Percentiles rank a stretch among this genome's conserved stretches.
These are phyloP conservation scores for Platyscapa corneri DNA, from an alignment of 1,140 invertebrate species.

Conservation along the genomic window DNA sequence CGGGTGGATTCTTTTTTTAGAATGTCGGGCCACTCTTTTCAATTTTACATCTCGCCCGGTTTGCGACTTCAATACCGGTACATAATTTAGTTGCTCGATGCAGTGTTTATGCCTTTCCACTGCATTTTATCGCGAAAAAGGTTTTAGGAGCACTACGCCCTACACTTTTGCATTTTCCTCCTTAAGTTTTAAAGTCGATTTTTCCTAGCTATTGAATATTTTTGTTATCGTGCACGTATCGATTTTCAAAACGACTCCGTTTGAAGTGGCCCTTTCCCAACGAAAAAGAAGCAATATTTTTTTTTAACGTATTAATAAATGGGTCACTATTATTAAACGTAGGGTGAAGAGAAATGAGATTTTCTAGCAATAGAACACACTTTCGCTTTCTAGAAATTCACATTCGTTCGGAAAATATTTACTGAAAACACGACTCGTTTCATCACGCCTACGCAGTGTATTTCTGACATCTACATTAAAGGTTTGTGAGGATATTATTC, in stretches of 20 bases:
- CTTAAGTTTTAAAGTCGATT: too few relatives aligned
- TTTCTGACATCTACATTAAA: neutral
- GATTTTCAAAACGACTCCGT: neutral
- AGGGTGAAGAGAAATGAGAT: neutral
- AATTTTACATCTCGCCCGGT: neutral
- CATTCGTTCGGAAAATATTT: conserved; percentile 17
- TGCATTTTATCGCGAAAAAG: neutral
- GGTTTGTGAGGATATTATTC: neutral
- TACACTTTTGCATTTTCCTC: too few relatives aligned
- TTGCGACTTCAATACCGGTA: neutral
- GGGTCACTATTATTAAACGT: conserved; percentile 6
- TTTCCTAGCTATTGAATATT: too few relatives aligned
- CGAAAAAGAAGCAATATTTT: neutral
- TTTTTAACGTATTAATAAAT: conserved; percentile 3
- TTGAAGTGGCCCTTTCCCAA: neutral
- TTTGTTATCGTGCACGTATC: neutral
- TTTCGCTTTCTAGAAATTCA: conserved; percentile 1
- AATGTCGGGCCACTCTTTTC: neutral
- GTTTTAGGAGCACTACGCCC: neutral
- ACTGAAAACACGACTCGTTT: neutral
- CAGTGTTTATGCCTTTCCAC: neutral
- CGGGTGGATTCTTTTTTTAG: conserved; percentile 35
- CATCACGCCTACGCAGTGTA: neutral
- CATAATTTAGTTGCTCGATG: neutral
- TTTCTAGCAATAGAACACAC: neutral